Evolutionary conservation across 2,888 invertebrate species (phyloP).

Genomic region (Ophion costatus): DNA sequence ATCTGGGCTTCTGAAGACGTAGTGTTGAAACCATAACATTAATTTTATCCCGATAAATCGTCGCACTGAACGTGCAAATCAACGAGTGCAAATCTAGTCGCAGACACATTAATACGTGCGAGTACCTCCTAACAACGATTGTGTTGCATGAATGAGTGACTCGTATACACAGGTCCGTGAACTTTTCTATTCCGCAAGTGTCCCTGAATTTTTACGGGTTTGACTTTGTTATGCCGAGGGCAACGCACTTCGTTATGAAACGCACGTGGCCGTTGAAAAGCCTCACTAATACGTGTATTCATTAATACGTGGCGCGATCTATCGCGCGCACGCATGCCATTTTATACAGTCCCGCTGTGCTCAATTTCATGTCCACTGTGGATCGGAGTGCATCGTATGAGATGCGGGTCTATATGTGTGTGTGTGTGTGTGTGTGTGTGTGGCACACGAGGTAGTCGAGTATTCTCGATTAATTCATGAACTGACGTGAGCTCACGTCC

Average conservation of each 20-base stretch:
- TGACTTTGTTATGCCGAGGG: slow-evolving; percentile 31
- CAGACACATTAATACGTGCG: not conserved
- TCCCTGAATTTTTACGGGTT: slow-evolving; percentile 43
- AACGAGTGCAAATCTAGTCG: too few species aligned
- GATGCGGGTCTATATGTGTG: too few species aligned
- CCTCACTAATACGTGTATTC: slow-evolving; percentile 15
- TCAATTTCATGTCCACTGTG: not conserved
- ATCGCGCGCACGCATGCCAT: slow-evolving; percentile 19
- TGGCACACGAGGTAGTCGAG: slow-evolving; percentile 15
- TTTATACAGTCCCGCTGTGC: slow-evolving; percentile 20
- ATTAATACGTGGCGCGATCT: slow-evolving; percentile 26
- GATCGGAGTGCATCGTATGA: too few species aligned
- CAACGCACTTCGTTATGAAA: slow-evolving; percentile 52
- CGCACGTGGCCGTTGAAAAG: slow-evolving; percentile 58
- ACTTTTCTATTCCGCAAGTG: slow-evolving; percentile 40
- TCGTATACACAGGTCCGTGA: slow-evolving; percentile 31
- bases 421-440: not conserved
- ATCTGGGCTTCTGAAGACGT: too few species aligned
- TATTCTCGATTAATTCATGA: slow-evolving; percentile 56
- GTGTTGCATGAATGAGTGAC: slow-evolving; percentile 39
- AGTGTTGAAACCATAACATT: too few species aligned
- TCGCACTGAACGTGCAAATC: too few species aligned
- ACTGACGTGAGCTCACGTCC: slow-evolving; percentile 43
- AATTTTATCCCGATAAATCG: too few species aligned
- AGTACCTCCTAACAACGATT: slow-evolving; percentile 3